Evolutionary conservation across 2,113 vertebrate genomes (phyloP).

Genomic region (Rana temporaria): DNA sequence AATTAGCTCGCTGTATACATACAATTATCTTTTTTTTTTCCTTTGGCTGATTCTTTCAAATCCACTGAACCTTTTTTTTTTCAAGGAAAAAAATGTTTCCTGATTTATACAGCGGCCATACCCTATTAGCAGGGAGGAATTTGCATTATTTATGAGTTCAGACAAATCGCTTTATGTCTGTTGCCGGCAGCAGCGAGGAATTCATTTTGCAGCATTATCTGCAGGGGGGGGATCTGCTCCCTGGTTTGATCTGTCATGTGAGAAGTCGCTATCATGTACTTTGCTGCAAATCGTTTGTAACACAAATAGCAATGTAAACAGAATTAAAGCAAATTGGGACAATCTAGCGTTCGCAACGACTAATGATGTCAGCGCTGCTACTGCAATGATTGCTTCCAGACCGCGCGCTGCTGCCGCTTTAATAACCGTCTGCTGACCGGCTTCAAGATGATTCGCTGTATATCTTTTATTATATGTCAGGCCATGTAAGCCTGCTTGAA

Average conservation of each 20-base stretch:
- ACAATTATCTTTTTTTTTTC: not conserved
- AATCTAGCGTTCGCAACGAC: slow-evolving; percentile 32
- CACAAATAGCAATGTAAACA: slow-evolving; percentile 46
- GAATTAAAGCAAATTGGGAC: slow-evolving; percentile 38
- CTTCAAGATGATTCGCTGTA: slow-evolving; percentile 9
- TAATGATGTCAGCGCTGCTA: slow-evolving; percentile 39
- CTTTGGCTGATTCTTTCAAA: not conserved
- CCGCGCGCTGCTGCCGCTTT: not conserved
- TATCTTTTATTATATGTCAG: slow-evolving; percentile 51
- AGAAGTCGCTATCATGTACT: not conserved
- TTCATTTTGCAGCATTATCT: slow-evolving; percentile 18
- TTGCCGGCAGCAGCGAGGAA: not conserved
- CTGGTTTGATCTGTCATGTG: slow-evolving; percentile 31
- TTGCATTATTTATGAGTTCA: slow-evolving; percentile 28
- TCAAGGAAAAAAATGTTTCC: not conserved
- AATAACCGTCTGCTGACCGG: not conserved
- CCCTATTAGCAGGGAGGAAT: slow-evolving; percentile 26
- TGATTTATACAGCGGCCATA: slow-evolving; percentile 8
- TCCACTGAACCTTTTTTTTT: not conserved
- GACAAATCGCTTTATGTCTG: not conserved
- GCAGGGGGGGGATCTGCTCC: slow-evolving; percentile 19
- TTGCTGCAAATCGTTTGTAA: slow-evolving; percentile 33
- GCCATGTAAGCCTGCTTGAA: slow-evolving; percentile 21
- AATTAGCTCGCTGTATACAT: slow-evolving; percentile 5
- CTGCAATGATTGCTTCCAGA: slow-evolving; percentile 50